Evolutionary conservation across 2,888 invertebrate genomes (phyloP), one percentile per base, ranked within the genome.

Genomic region (Nephrotoma guestfalica): DNA sequence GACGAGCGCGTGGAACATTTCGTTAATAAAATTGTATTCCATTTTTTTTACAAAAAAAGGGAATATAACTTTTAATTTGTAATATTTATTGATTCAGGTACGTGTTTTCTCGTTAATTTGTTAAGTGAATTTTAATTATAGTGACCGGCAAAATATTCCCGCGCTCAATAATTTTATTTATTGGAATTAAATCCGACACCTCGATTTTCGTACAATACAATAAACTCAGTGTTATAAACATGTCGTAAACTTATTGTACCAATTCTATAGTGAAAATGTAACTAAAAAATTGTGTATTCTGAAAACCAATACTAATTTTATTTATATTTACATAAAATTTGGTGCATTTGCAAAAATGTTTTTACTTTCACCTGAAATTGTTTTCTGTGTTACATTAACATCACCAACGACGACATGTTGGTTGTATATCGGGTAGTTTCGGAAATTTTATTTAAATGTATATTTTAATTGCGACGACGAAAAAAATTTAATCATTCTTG

Each of bases 1-100:
- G 86, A 86, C 86, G 86, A 86, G 51, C 86, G 86, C 86, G 86
- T 86, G 86, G 86, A 86, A 85, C 43, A 18, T 85, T 85, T 41
- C 4, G 6, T 83, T 84, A 42, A 41, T 84, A 84, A 47, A 71
- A 71, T 71, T 30, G 71, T 71, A 71, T 71, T 71, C 71, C 71
- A 71, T 71, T 71, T 84, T 41, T 84, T 84, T 41, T 84, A 84
- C 41, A 41, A 41, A 84, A 47, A 83, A 84, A 15, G 84, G 84
- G n/a, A 84, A 83, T 41, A n/a, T 84, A 41, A 2, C 41, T 15
- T 41, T 15, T 41, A 42, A 41, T 15, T 84, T 84, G 41, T 15
- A 41, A 84, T 84, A 84, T 84, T 84, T 43, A 85, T 42, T 84
- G 84, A 84, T 41, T 41, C 42, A 84, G 84, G 84, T 84, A 84